Conservation (phyloP, 2,113 vertebrate genomes). For the Callospermophilus lateralis region DNA sequence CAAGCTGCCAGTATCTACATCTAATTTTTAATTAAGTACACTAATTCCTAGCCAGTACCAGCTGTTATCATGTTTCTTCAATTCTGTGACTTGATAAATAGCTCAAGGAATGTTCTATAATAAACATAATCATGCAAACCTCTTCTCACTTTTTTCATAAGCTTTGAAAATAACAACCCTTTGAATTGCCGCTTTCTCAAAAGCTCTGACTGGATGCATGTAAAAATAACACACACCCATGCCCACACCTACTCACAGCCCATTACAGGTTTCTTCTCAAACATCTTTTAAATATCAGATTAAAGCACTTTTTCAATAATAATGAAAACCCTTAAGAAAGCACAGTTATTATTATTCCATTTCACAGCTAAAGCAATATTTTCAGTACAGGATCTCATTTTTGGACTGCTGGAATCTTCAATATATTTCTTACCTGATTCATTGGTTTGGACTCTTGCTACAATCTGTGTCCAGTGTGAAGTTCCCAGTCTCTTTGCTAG, state of each 20-base stretch:
- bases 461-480: neutral
- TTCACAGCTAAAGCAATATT: slow-evolving; percentile 25
- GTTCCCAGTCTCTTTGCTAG: neutral
- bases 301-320: slow-evolving; percentile 45
- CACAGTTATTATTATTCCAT: neutral
- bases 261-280: neutral
- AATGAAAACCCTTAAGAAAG: slow-evolving; percentile 17
- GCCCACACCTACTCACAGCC: neutral
- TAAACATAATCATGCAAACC: slow-evolving; percentile 37
- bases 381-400: neutral
- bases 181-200: slow-evolving; percentile 57
- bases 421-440: neutral
- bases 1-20: slow-evolving; percentile 64
- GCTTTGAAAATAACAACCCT: slow-evolving; percentile 64
- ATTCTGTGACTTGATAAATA: slow-evolving; percentile 68
- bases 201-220: slow-evolving; percentile 50
- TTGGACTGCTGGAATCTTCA: neutral
- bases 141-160: slow-evolving; percentile 56
- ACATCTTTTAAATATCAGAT: slow-evolving; percentile 54
- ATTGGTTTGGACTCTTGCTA: neutral
- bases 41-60: slow-evolving; percentile 70
- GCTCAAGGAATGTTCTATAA: slow-evolving; percentile 56
- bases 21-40: slow-evolving; percentile 81
- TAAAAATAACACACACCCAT: slow-evolving; percentile 8
- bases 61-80: slow-evolving; percentile 71